Evolutionary conservation across 2,888 invertebrate species (phyloP), one percentile per base, ranked within the genome.

Genomic region (Mythimna albipuncta): DNA sequence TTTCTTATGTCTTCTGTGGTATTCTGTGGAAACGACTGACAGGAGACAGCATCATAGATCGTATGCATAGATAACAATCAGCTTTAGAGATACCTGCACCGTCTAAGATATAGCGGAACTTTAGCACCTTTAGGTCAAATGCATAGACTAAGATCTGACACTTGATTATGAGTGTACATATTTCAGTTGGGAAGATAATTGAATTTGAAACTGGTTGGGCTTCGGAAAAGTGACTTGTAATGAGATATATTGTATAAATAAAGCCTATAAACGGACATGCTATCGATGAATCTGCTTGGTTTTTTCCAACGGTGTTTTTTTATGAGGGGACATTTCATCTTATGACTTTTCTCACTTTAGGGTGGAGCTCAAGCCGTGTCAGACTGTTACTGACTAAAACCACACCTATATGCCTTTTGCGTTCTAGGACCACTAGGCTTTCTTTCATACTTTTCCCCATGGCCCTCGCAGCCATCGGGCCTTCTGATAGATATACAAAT

Each of bases 51-150:
- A 57, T 64, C 50, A 54, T 54, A 74, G 55, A 69, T 76, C 50
- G 32, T 44, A 77, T 13, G 11, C 11, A 52, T 10, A 55, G 76
- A 81, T 77, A 55, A 41, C 41, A 54, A 47, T 75, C 41, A 58
- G 16, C 38, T n/a, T 35, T 26, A 50, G n/a, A 76, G n/a, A 64
- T 59, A 58, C 50, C 19, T 38, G 77, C 41, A 62, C 10, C 1
- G 35, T 64, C 52, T 81, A 7, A 75, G 59, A 75, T 32, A 44
- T 81, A 64, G 59, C 76, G 63, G 69, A 55, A 64, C 79, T 64
- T 76, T 76, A 79, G 35, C 79, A 75, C 81, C 81, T 67, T n/a
- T 0, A 50, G 81, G 81, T 77, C 76, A 80, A 80, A 81, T 44
- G 55, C 57, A 77, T 77, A 67, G 47, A 74, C 63, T n/a, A 75